phyloP scores from a whole-genome alignment of 1,140 invertebrate species.

The Nephotettix cincticeps region DNA sequence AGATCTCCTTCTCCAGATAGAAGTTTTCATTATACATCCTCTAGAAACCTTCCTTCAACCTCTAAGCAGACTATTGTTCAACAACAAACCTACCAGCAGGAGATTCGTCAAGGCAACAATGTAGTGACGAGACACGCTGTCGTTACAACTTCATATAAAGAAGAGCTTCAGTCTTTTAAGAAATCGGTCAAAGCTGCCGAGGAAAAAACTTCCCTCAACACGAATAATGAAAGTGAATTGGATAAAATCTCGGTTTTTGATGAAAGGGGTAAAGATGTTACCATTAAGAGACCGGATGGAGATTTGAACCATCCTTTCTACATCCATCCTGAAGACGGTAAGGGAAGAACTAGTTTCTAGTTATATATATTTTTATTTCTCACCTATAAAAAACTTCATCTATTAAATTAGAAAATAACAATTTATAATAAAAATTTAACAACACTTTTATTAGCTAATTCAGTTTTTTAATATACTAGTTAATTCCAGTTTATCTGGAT shows the following conservation, averaged over 20 bases:
- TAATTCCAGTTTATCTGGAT: no score
- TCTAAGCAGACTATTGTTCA: not conserved
- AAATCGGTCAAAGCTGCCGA: not conserved
- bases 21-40: no score
- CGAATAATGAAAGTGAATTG: not conserved
- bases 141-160: not conserved
- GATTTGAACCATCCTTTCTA: not conserved
- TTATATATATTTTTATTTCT: no score
- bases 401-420: no score
- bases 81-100: not conserved
- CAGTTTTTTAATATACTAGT: no score
- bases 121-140: not conserved
- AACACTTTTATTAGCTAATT: no score
- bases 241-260: not conserved
- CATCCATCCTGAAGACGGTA: not conserved
- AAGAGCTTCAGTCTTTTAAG: not conserved
- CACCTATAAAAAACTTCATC: no score
- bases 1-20: no score
- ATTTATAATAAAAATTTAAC: no score
- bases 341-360: no score
- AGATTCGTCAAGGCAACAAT: not conserved
- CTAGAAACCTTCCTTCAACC: no score
- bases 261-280: not conserved
- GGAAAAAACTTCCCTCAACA: not conserved
- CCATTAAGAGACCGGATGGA: not conserved